Evolutionary conservation across 2,797 vertebrate genomes (phyloP), one percentile per base, ranked within the genome.

Genomic region (Vespertilio murinus): DNA sequence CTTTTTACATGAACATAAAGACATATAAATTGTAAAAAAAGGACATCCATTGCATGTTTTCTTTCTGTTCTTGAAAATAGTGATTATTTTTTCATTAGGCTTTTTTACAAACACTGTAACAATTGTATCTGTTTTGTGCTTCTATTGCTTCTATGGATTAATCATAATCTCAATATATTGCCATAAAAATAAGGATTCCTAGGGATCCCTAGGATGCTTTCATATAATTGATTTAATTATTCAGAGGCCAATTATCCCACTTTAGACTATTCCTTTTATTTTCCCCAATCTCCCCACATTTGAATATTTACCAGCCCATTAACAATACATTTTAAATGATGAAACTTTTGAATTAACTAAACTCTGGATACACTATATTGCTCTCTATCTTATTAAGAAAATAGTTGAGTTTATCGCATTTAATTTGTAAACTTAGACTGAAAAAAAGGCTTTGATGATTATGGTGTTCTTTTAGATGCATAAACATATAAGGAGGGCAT

Each of bases 221-320:
- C n/a, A 40, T 8, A 71, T 40, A 95, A 83, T 79, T 88, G 25
- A 83, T 33, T 93, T 92, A 93, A 93, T 92, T 95, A 92, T 93
- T 96, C 65, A 95, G 81, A 82, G 42, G 23, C 40, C 75, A 93
- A 88, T 91, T 96, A 94, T 79, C 23, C 20, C 83, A 35, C 81
- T 94, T 56, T 95, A 90, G 88, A 78, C 25, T 49, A 73, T 67
- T 88, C 54, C 92, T 95, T 96, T 93, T 85, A 90, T 94, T 94
- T 96, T 45, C 49, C 93, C 33, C 75, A 25, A 52, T 70, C 64
- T 89, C 23, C 18, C 52, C 89, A 49, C 35, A 82, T 92, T 77
- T 94, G 71, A 95, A 64, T 93, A 91, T 89, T 96, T 95, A 73
- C 96, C 22, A 89, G 89, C 54, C 28, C 20, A 88, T 93, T 97